Evolutionary conservation across 2,888 invertebrate species (phyloP).

Genomic region (Catonia carolina): DNA sequence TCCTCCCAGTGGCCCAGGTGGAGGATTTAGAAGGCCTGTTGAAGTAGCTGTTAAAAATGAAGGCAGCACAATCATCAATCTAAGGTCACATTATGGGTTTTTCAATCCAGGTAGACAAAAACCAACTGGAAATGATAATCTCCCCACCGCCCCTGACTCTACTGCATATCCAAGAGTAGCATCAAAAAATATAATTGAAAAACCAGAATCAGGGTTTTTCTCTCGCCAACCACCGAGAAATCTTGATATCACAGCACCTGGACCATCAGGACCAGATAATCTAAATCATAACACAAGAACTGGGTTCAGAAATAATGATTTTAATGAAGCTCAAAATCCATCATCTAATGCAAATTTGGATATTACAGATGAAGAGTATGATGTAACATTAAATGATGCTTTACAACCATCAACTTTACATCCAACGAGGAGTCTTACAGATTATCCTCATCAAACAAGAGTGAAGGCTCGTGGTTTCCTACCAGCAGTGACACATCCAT

Average conservation of each 20-base stretch:
- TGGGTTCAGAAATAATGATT: not conserved
- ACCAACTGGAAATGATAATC: not conserved
- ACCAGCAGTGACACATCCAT: constrained; percentile 28
- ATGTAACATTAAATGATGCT: constrained; percentile 74
- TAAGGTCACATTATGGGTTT: not conserved
- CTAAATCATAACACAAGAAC: not conserved
- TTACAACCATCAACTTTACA: constrained; percentile 52
- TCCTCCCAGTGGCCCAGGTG: not conserved
- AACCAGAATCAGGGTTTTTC: constrained; percentile 5
- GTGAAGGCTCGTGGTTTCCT: constrained; percentile 32
- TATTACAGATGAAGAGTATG: constrained; percentile 61
- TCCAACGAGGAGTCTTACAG: constrained; percentile 26
- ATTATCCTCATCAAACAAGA: constrained; percentile 24
- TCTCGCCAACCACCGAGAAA: constrained; percentile 27
- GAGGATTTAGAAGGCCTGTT: not conserved
- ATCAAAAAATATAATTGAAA: not conserved
- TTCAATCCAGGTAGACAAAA: not conserved
- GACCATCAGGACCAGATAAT: constrained; percentile 31
- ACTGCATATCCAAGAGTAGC: not conserved
- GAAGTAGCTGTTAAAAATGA: not conserved
- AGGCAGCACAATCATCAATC: constrained; percentile 3
- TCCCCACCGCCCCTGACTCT: not conserved
- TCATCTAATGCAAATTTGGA: constrained; percentile 49
- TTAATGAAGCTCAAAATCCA: constrained; percentile 7
- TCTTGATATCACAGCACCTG: constrained; percentile 32